phyloP scores from a whole-genome alignment of 2,113 vertebrate genomes.

The Naja naja region DNA sequence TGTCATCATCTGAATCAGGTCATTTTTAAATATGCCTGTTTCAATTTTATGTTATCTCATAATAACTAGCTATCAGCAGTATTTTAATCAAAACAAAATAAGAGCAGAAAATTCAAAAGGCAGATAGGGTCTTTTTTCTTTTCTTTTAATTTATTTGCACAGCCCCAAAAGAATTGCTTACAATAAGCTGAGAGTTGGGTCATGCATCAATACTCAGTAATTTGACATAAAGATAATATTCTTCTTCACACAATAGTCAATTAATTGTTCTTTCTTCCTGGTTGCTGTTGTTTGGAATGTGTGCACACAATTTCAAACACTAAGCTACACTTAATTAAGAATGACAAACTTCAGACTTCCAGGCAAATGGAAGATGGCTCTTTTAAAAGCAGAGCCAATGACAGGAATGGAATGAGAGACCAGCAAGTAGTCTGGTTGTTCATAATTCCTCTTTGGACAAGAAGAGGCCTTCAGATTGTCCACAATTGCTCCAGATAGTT shows the following conservation, averaged over 20 bases:
- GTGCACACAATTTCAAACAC: constrained; percentile 52
- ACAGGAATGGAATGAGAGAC: neutral
- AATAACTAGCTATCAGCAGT: constrained; percentile 56
- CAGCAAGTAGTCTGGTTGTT: neutral
- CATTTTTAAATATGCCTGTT: constrained; percentile 60
- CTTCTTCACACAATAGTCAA: constrained; percentile 40
- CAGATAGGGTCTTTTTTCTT: constrained; percentile 9
- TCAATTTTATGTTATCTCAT: constrained; percentile 55
- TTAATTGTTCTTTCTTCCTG: constrained; percentile 8
- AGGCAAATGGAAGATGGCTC: neutral
- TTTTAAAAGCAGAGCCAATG: neutral
- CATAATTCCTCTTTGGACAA: neutral
- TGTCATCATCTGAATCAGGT: constrained; percentile 18
- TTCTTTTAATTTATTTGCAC: constrained; percentile 15
- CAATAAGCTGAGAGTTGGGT: constrained; percentile 59
- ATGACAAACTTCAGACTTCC: constrained; percentile 21
- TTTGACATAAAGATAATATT: constrained; percentile 67
- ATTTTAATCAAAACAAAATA: constrained; percentile 65
- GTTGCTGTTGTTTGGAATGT: neutral
- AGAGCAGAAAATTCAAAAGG: constrained; percentile 49
- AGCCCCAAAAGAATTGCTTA: constrained; percentile 50
- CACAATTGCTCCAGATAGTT: neutral
- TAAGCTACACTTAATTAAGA: constrained; percentile 47
- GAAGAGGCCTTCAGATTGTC: neutral
- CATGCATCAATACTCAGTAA: constrained; percentile 60